Percentiles rank a stretch among this genome's conserved stretches.
Conservation (phyloP, 2,888 invertebrate genomes). For the Dicyrtomina minuta region DNA sequence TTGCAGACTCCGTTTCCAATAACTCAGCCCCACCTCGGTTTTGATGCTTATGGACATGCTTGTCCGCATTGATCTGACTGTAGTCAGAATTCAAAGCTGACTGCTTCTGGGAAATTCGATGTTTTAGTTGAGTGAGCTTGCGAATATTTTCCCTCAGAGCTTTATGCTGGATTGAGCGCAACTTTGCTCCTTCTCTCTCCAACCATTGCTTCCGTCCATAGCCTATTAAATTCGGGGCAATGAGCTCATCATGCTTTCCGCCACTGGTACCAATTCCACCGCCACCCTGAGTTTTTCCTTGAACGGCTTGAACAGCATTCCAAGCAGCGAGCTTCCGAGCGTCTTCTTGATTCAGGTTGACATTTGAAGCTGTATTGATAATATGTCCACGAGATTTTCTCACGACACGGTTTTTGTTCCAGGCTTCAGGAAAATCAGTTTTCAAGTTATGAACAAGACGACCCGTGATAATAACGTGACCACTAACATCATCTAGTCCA, state of each 20-base stretch:
- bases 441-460: slow-evolving; percentile 12
- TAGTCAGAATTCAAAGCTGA: too few relatives aligned
- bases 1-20: neutral
- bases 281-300: neutral
- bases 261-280: too few relatives aligned
- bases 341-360: slow-evolving; percentile 17
- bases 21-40: neutral
- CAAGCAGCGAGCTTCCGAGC: slow-evolving; percentile 25
- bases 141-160: slow-evolving; percentile 22
- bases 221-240: neutral
- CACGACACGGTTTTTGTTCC: slow-evolving; percentile 21
- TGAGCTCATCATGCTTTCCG: too few relatives aligned
- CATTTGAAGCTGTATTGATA: neutral
- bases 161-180: slow-evolving; percentile 16
- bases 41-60: neutral
- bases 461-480: slow-evolving; percentile 29
- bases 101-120: neutral
- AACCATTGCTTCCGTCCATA: slow-evolving; percentile 23
- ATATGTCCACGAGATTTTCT: neutral
- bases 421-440: slow-evolving; percentile 12
- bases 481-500: slow-evolving; percentile 27
- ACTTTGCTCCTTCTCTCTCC: slow-evolving; percentile 22
- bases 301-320: slow-evolving; percentile 27
- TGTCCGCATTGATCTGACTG: neutral
- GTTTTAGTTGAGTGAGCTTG: slow-evolving; percentile 16